A percentile compares a stretch with the other conserved stretches of the same genome.
Conservation (phyloP, 2,113 vertebrate species). For the Holacanthus passer region DNA sequence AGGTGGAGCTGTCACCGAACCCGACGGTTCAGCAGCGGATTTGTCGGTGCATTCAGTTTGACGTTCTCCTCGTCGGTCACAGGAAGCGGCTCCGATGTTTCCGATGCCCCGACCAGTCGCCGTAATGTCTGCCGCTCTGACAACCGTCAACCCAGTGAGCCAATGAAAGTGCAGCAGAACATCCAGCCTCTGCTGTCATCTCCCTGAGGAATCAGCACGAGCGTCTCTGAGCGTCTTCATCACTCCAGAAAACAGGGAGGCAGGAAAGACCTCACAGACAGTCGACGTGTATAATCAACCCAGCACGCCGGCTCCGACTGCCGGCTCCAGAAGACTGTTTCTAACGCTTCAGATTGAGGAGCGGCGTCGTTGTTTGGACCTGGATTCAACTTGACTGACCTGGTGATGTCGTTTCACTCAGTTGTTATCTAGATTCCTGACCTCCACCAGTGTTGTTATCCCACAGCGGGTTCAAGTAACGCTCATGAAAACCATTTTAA, state of each 20-base stretch:
- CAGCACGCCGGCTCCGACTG: conserved; percentile 19
- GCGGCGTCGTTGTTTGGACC: background rate
- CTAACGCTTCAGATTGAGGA: background rate
- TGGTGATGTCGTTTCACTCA: background rate
- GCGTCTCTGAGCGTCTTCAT: conserved; percentile 44
- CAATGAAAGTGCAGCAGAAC: conserved; percentile 48
- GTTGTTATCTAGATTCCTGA: background rate
- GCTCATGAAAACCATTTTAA: conserved; percentile 19
- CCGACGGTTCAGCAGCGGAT: background rate
- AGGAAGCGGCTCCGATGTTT: background rate
- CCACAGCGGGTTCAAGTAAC: background rate
- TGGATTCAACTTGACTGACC: background rate
- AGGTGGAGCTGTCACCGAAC: conserved; percentile 9
- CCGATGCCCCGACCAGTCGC: conserved; percentile 18
- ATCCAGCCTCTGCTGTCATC: conserved; percentile 41
- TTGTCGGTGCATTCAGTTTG: background rate
- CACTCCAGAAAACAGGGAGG: conserved; percentile 25
- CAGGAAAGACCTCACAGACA: conserved; percentile 11
- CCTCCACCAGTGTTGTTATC: background rate
- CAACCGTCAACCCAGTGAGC: conserved; percentile 57
- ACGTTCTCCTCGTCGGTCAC: conserved; percentile 30
- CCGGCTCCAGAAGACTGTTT: background rate
- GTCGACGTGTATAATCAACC: conserved; percentile 7
- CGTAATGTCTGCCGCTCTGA: conserved; percentile 22
- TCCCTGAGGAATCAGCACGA: conserved; percentile 40